These are phyloP conservation scores for Hydrolagus colliei DNA, from an alignment of 2,797 vertebrate species.

Conservation along the genomic window DNA sequence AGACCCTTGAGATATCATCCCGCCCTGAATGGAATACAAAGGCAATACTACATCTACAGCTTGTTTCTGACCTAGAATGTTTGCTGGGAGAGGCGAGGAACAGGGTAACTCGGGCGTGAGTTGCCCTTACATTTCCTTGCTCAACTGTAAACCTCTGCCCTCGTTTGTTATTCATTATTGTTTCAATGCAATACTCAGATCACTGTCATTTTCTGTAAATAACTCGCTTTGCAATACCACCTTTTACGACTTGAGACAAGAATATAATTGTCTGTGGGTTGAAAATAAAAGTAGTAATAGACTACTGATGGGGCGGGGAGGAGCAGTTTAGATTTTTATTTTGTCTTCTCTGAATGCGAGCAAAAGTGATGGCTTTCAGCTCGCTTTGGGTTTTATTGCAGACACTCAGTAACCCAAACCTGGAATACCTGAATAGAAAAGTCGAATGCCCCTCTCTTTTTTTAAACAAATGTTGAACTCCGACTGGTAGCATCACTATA, in stretches of 20 bases:
- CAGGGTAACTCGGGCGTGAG: too few relatives aligned
- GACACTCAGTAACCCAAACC: neutral
- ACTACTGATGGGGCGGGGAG: neutral
- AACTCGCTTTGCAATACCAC: neutral
- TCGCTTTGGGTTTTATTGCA: conserved; percentile 5
- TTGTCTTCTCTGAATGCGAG: neutral
- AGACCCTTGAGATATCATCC: too few relatives aligned
- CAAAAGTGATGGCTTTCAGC: neutral
- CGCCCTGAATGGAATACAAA: too few relatives aligned
- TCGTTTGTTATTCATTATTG: neutral
- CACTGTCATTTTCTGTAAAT: neutral
- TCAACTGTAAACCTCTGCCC: neutral
- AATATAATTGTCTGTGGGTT: neutral
- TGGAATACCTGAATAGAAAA: neutral
- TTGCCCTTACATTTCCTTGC: neutral
- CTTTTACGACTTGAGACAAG: conserved; percentile 2
- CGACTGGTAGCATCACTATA: neutral
- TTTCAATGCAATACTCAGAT: neutral
- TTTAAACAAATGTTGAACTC: neutral
- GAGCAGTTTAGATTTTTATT: neutral
- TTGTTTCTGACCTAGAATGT: too few relatives aligned
- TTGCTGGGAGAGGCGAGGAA: too few relatives aligned
- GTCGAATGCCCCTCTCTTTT: neutral
- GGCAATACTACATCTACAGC: too few relatives aligned
- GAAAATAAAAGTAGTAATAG: neutral